Conservation (phyloP, 1,140 invertebrate genomes). For the Caenorhabditis briggsae region DNA sequence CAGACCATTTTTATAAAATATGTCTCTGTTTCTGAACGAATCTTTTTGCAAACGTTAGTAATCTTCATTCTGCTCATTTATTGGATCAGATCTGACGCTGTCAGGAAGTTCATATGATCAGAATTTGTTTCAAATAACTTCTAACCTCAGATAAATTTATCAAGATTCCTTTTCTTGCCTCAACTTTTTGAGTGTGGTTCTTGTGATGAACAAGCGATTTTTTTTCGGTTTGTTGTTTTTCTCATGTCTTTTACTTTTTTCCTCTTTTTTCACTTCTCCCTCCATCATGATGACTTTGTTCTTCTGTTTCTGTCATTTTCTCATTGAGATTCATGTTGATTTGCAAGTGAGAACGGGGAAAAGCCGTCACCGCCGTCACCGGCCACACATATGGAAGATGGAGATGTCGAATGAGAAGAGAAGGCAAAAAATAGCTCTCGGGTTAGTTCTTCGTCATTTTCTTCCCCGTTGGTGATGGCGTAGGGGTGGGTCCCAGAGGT, state of each 20-base stretch:
- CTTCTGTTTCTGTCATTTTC: constrained; percentile 15
- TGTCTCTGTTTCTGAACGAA: too few relatives aligned
- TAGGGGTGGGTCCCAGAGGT: background rate
- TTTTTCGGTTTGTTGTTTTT: background rate
- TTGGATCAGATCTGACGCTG: too few relatives aligned
- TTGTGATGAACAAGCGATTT: background rate
- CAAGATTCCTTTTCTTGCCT: background rate
- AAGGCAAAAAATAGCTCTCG: constrained; percentile 2
- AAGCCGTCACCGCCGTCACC: constrained; percentile 14
- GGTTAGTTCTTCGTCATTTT: background rate
- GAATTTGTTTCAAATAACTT: too few relatives aligned
- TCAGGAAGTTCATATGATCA: background rate
- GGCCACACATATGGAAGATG: background rate
- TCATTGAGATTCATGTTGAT: constrained; percentile 42
- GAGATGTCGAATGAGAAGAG: background rate
- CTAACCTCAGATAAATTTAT: background rate
- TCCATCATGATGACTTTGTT: too few relatives aligned
- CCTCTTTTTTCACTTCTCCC: too few relatives aligned
- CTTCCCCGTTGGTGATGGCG: background rate
- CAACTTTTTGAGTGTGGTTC: background rate
- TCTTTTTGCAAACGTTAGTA: too few relatives aligned
- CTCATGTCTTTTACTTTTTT: background rate
- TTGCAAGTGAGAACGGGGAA: constrained; percentile 47
- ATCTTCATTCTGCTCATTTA: too few relatives aligned
- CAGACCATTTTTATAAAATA: constrained; percentile 6